Evolutionary conservation across 1,140 invertebrate species (phyloP).

Genomic region (Planococcus citri): DNA sequence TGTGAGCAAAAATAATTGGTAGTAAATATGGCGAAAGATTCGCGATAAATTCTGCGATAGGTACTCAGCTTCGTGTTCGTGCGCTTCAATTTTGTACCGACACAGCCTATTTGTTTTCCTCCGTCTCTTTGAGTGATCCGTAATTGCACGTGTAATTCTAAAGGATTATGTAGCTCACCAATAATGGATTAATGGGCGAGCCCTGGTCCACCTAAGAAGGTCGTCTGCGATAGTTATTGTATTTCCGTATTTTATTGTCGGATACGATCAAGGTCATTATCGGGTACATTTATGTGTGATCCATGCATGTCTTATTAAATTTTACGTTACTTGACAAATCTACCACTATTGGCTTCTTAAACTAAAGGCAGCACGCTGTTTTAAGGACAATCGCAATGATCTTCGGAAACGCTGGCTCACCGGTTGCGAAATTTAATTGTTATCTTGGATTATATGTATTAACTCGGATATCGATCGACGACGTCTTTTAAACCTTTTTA

Average conservation of each 20-base stretch:
- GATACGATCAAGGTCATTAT: conserved; percentile 1
- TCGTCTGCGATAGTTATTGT: conserved; percentile 6
- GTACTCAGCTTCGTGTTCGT: too few species aligned
- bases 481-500: neutral
- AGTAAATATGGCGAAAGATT: neutral
- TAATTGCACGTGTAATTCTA: neutral
- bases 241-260: conserved; percentile 3
- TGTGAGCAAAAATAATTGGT: neutral
- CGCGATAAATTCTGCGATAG: neutral
- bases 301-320: neutral
- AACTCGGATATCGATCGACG: too few species aligned
- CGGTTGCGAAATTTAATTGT: too few species aligned
- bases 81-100: neutral
- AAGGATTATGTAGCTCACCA: neutral
- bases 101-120: too few species aligned
- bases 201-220: neutral
- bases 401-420: neutral
- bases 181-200: conserved; percentile 1
- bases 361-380: neutral
- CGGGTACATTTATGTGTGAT: neutral
- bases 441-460: too few species aligned
- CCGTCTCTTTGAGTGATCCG: neutral
- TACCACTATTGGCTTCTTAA: neutral
- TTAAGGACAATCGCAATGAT: neutral
- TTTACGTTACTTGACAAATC: neutral